These are phyloP conservation scores for Batillaria attramentaria DNA, from an alignment of 1,140 invertebrate species.

Conservation along the genomic window DNA sequence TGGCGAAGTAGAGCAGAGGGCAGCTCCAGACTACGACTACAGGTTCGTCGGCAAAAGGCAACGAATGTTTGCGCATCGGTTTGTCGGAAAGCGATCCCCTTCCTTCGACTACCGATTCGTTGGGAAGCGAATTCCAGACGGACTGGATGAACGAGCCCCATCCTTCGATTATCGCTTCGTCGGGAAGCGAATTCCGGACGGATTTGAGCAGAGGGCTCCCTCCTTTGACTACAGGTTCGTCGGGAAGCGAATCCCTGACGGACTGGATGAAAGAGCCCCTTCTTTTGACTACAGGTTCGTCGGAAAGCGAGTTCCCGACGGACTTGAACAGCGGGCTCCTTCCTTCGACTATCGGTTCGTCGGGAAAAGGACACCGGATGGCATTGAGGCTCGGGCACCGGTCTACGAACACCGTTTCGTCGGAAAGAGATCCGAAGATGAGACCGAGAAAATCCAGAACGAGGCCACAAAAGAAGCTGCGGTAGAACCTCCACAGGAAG, in stretches of 20 bases:
- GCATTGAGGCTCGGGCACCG: not conserved
- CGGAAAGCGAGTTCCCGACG: slow-evolving; percentile 15
- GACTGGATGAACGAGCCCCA: not conserved
- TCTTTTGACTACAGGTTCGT: slow-evolving; percentile 30
- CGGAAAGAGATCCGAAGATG: slow-evolving; percentile 18
- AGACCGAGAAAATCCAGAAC: no score
- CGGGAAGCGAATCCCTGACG: slow-evolving; percentile 29
- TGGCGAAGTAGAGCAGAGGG: slow-evolving; percentile 16
- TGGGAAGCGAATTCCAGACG: slow-evolving; percentile 30
- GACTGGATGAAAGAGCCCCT: slow-evolving; percentile 24
- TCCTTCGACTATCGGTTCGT: slow-evolving; percentile 22
- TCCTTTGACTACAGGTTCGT: not conserved
- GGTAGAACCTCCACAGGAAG: no score
- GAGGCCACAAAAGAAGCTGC: no score
- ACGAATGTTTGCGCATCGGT: not conserved
- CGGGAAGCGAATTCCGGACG: slow-evolving; percentile 31
- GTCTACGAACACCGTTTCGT: slow-evolving; percentile 16
- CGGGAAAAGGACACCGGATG: slow-evolving; percentile 16
- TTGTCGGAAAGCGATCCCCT: slow-evolving; percentile 24
- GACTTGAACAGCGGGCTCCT: not conserved
- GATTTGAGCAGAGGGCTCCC: not conserved
- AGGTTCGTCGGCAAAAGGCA: slow-evolving; percentile 36
- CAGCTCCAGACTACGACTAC: slow-evolving; percentile 22
- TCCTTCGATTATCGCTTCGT: slow-evolving; percentile 38
- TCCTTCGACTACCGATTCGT: slow-evolving; percentile 34